phyloP scores from a whole-genome alignment of 2,797 vertebrate species.

The Artibeus jamaicensis region DNA sequence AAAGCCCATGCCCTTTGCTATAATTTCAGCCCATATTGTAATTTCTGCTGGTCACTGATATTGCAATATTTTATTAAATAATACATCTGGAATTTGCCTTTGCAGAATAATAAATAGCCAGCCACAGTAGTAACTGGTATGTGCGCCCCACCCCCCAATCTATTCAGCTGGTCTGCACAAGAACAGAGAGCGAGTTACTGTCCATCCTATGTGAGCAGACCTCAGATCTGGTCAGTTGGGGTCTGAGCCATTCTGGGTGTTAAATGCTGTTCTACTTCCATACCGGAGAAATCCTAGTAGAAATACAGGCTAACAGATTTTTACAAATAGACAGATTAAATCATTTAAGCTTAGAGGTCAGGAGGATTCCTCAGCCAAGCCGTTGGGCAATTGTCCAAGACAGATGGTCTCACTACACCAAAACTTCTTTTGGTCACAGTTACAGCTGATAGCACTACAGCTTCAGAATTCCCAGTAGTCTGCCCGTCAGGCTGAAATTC shows the following conservation, averaged over 20 bases:
- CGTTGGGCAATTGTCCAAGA: not conserved
- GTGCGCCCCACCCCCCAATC: not conserved
- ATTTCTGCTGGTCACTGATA: slow-evolving; percentile 49
- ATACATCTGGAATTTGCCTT: slow-evolving; percentile 7
- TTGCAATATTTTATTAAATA: slow-evolving; percentile 55
- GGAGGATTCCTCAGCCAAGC: not conserved
- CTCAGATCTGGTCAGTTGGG: not conserved
- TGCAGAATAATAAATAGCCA: not conserved
- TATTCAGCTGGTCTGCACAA: not conserved
- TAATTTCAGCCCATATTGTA: slow-evolving; percentile 38
- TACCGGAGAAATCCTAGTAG: not conserved
- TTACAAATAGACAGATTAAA: not conserved
- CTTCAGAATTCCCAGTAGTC: not conserved
- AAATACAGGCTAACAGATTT: not conserved
- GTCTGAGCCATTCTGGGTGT: not conserved
- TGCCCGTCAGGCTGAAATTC: not conserved
- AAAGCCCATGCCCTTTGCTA: slow-evolving; percentile 53
- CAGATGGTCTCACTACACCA: not conserved
- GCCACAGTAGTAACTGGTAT: not conserved
- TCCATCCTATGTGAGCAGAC: not conserved
- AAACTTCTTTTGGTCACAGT: not conserved
- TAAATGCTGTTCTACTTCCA: not conserved
- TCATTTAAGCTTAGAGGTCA: not conserved
- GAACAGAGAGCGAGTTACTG: not conserved
- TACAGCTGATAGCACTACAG: not conserved